These are phyloP conservation scores for Paralichthys olivaceus DNA, from an alignment of 2,113 vertebrate genomes.

Conservation along the genomic window DNA sequence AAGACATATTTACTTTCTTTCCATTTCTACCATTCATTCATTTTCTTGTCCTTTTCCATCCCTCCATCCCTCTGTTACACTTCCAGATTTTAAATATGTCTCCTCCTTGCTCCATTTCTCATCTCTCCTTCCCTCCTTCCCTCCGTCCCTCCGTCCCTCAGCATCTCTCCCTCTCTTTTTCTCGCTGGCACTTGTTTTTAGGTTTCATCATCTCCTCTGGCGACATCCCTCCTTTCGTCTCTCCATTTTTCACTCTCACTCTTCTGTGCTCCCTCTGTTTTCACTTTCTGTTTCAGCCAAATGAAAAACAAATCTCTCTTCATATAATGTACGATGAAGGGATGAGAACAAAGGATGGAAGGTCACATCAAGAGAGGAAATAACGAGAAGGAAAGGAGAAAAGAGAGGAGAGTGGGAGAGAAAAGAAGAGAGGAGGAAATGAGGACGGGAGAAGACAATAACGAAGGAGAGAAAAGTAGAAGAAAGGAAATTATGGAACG, in stretches of 20 bases:
- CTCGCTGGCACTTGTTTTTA: slow-evolving; percentile 61
- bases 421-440: neutral
- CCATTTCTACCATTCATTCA: neutral
- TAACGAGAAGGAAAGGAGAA: neutral
- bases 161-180: neutral
- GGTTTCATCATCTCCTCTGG: slow-evolving; percentile 69
- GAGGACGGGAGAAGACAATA: too few species aligned
- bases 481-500: too few species aligned
- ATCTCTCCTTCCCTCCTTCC: too few species aligned
- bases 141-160: too few species aligned
- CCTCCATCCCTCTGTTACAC: neutral
- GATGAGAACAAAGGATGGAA: neutral
- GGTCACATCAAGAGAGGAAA: neutral
- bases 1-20: neutral
- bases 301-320: neutral
- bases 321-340: neutral
- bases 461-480: neutral
- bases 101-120: slow-evolving; percentile 22
- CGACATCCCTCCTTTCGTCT: slow-evolving; percentile 45
- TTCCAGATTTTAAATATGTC: neutral
- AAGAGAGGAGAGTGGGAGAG: neutral
- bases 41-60: slow-evolving; percentile 9
- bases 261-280: slow-evolving; percentile 22
- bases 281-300: neutral
- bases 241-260: slow-evolving; percentile 21